A percentile compares a stretch with the other conserved stretches of the same genome.
Conservation (phyloP, 2,113 vertebrate species). For the Pica pica region DNA sequence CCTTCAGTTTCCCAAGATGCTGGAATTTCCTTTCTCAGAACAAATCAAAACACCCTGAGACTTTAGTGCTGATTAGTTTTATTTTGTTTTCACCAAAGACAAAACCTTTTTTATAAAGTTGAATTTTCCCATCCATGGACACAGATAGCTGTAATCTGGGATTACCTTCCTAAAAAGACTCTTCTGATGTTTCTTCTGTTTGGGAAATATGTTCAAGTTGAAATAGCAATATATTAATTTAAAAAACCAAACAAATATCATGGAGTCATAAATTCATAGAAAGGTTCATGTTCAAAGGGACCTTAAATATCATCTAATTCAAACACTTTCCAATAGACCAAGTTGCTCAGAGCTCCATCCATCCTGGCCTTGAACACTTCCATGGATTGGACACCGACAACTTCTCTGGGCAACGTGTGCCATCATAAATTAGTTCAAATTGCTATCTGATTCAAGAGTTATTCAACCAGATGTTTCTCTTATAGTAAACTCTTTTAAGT, state of each 20-base stretch:
- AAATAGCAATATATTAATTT: background rate
- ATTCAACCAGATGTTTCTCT: background rate
- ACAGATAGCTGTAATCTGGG: background rate
- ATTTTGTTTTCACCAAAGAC: background rate
- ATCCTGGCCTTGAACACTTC: background rate
- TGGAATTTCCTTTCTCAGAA: background rate
- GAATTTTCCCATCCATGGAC: background rate
- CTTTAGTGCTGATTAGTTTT: background rate
- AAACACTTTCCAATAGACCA: background rate
- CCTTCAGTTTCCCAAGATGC: background rate
- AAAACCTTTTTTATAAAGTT: background rate
- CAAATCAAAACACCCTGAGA: background rate
- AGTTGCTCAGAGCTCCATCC: background rate
- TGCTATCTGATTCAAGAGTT: background rate
- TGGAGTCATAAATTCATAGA: background rate
- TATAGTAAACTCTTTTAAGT: background rate
- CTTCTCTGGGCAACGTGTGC: background rate
- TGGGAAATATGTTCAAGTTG: background rate
- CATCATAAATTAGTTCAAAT: background rate
- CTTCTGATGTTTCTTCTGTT: background rate
- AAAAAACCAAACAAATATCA: background rate
- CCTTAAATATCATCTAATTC: background rate
- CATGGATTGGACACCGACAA: rapidly evolving
- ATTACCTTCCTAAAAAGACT: background rate
- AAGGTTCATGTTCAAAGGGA: background rate